Evolutionary conservation across 2,797 vertebrate genomes (phyloP), one percentile per base, ranked within the genome.

Genomic region (Euthynnus affinis): DNA sequence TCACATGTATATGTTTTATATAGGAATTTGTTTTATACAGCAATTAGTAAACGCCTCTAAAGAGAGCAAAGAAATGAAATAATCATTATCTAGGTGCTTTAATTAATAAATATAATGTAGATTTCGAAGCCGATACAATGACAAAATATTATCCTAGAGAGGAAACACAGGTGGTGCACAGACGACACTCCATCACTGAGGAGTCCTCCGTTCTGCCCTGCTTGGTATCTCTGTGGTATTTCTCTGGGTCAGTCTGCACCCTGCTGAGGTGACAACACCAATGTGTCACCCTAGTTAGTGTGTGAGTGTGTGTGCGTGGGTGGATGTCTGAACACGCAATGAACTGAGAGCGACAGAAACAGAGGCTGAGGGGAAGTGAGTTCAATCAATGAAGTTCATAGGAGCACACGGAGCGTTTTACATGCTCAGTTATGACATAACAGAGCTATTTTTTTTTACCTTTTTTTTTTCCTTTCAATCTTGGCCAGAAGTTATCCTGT

Each of bases 191-290:
- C 56, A 51, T 81, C 71, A 44, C 53, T 34, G 57, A 77, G 64
- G 23, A 72, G 65, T 58, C 52, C 64, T 69, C 53, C 29, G 0
- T 34, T 71, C n/a, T 57, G 18, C 53, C 29, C n/a, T 64, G 46
- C 42, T 42, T 56, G 29, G 40, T 20, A 63, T 74, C 66, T 78
- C 74, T 64, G 68, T 74, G 63, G 74, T 66, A n/a, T 82, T 78
- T 80, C 65, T 80, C 80, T 74, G 70, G 78, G 68, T 64, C 58
- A 74, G 76, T 58, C 53, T 51, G 23, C 65, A 77, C 76, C 86
- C 80, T 52, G 84, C 87, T 83, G 88, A 85, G 81, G 82, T 83
- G 88, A 82, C 78, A 81, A 82, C 62, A 76, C 71, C 73, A 69
- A 78, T 77, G 69, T 75, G 72, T 82, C 76, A 80, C n/a, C 34